Evolutionary conservation across 2,888 invertebrate species (phyloP).

Genomic region (Deladenus siricidicola): DNA sequence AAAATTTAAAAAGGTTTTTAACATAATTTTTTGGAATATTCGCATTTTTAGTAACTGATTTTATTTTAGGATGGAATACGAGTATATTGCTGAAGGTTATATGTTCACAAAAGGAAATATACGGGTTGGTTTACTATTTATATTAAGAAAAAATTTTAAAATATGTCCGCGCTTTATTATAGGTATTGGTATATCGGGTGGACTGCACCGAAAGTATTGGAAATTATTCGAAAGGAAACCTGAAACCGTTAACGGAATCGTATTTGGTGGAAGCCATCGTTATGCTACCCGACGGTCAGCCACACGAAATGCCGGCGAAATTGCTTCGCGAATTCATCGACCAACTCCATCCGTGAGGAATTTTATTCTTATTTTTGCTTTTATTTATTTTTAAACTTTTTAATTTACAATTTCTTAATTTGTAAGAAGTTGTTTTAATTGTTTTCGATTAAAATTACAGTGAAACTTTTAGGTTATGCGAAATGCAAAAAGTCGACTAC

Average conservation of each 20-base stretch:
- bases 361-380: not conserved
- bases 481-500: constrained; percentile 26
- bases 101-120: constrained; percentile 27
- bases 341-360: constrained; percentile 22
- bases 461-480: constrained; percentile 17
- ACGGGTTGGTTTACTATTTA: constrained; percentile 8
- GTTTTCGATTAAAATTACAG: not conserved
- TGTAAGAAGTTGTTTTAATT: not conserved
- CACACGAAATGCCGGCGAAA: constrained; percentile 28
- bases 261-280: constrained; percentile 27
- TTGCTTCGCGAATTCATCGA: constrained; percentile 27
- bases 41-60: not conserved
- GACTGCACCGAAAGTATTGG: constrained; percentile 24
- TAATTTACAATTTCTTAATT: not conserved
- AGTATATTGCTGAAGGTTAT: constrained; percentile 22
- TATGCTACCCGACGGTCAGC: constrained; percentile 25
- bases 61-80: constrained; percentile 26
- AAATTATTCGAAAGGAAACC: constrained; percentile 18
- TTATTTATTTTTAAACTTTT: constrained; percentile 1
- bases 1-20: too few species aligned
- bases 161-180: constrained; percentile 3
- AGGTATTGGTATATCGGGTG: constrained; percentile 22
- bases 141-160: not conserved
- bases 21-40: too few species aligned
- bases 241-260: constrained; percentile 25